Percentiles rank a stretch among this genome's conserved stretches.
phyloP scores from a whole-genome alignment of 2,888 invertebrate genomes.

The Galeopsomyia nigrocyanea region DNA sequence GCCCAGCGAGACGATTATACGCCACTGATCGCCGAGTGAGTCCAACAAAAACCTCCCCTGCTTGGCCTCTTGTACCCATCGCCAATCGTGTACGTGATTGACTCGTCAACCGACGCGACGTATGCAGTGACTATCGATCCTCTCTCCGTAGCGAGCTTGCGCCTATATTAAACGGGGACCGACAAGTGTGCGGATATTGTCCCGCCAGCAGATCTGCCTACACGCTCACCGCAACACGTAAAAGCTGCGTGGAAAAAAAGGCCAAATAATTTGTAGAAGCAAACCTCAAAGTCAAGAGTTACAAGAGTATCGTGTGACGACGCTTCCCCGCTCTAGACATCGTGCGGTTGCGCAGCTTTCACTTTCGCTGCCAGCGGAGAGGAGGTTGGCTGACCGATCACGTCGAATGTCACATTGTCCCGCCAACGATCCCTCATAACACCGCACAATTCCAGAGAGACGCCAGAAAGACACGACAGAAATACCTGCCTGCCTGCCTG shows the following conservation, averaged over 20 bases:
- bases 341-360: conserved; percentile 25
- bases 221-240: no score
- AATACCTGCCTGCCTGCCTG: no score
- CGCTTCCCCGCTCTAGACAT: conserved; percentile 9
- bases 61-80: conserved; percentile 1
- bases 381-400: conserved; percentile 5
- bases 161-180: neutral
- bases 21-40: neutral
- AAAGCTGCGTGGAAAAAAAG: no score
- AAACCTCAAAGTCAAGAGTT: neutral
- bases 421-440: conserved; percentile 24
- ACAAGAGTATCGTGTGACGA: conserved; percentile 13
- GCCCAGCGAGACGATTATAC: conserved; percentile 14
- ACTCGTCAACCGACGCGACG: conserved; percentile 13
- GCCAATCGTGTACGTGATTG: no score
- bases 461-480: no score
- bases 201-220: no score
- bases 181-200: neutral
- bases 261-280: conserved; percentile 17
- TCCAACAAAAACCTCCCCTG: neutral
- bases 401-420: conserved; percentile 29
- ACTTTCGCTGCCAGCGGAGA: conserved; percentile 30
- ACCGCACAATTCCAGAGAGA: neutral
- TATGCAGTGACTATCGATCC: no score
- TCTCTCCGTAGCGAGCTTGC: no score